Evolutionary conservation across 2,113 vertebrate species (phyloP), one percentile per base, ranked within the genome.

Genomic region (Numenius arquata): DNA sequence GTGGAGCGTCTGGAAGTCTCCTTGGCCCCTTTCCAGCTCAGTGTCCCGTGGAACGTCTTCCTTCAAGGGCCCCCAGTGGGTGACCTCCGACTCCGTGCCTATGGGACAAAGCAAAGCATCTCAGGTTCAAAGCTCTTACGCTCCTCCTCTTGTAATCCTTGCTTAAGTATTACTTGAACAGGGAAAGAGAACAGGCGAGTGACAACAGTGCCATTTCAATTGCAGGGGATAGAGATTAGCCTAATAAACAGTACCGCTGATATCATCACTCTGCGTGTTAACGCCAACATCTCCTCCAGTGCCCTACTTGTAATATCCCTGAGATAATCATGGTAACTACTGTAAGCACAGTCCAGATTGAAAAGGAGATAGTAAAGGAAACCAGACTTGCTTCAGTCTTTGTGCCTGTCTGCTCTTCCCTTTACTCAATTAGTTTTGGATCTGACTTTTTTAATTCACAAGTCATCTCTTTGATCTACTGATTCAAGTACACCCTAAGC

Each of bases 401-500:
- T 65, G 20, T 75, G 21, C 84, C 23, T 89, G 25, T 68, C 26
- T 85, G 43, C 56, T 84, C n/a, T 94, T 94, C 55, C 75, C 20
- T 91, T 77, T 73, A 52, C 27, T 86, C 53, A 89, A 45, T 61
- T 83, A 90, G 23, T 85, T 92, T 94, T 76, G 20, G 22, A 74
- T 74, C 50, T 56, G 82, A 94, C 41, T 56, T 91, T 40, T 63
- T 95, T 93, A 40, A 66, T 82, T 88, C 83, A 67, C 23, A 87
- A 81, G 47, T 70, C 38, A 40, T 55, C 41, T 70, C 72, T 97
- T 88, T 93, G 79, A 94, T 94, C 67, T 83, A 29, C 47, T 66
- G 23, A 30, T 25, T 93, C 1, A 8, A 83, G 43, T 80, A 83
- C 16, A 67, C 21, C 15, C 36, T 41, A 43, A 81, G 47, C 61